phyloP scores from a whole-genome alignment of 2,113 vertebrate genomes.

The Toxotes chatareus region DNA sequence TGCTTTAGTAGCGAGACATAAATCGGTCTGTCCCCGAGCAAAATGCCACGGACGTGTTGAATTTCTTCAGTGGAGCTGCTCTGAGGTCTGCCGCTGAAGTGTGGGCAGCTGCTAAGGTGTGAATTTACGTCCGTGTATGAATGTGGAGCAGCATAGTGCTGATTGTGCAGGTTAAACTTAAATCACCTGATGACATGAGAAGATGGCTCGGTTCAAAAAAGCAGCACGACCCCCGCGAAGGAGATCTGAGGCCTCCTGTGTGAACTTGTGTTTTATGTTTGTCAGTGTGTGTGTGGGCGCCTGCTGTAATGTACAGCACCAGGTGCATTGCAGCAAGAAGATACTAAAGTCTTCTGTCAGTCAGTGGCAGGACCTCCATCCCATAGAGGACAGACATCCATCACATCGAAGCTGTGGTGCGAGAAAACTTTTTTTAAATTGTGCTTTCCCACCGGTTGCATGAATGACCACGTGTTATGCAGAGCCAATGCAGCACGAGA shows the following conservation, averaged over 20 bases:
- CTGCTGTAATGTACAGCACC: constrained; percentile 55
- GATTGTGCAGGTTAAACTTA: neutral
- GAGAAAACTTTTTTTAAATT: neutral
- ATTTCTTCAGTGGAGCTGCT: neutral
- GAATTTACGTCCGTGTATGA: neutral
- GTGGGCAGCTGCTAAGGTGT: neutral
- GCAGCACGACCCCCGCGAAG: neutral
- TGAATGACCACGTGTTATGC: neutral
- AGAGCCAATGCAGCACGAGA: neutral
- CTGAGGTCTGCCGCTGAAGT: neutral
- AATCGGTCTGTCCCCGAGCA: neutral
- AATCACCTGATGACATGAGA: constrained; percentile 2
- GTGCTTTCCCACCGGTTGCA: neutral
- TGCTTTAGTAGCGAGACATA: neutral
- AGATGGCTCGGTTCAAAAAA: constrained; percentile 11
- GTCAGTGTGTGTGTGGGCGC: neutral
- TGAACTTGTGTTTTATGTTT: neutral
- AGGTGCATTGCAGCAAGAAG: constrained; percentile 60
- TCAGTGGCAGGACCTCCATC: constrained; percentile 2
- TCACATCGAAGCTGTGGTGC: constrained; percentile 4
- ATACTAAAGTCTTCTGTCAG: constrained; percentile 7
- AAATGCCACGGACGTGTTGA: neutral
- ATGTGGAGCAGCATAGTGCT: neutral
- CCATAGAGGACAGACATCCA: constrained; percentile 17
- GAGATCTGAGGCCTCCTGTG: constrained; percentile 11